These are phyloP conservation scores for Meloe dianella DNA, from an alignment of 2,888 invertebrate genomes.

Conservation along the genomic window DNA sequence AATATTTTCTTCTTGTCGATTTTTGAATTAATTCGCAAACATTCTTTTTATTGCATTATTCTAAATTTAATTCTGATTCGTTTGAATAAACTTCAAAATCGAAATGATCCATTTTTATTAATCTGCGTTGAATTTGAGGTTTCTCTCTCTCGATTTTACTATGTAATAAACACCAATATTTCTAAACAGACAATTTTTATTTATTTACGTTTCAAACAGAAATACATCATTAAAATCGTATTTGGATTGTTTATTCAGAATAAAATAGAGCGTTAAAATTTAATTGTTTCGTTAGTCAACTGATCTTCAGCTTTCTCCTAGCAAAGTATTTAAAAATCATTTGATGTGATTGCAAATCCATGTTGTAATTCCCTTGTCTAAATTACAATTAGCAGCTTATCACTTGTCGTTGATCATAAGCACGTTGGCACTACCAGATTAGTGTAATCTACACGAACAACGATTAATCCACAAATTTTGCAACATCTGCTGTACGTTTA, in stretches of 20 bases:
- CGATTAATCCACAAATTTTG: slow-evolving; percentile 35
- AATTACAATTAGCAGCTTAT: neutral
- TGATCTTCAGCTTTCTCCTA: neutral
- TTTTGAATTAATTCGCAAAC: neutral
- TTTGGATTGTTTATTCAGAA: neutral
- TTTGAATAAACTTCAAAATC: neutral
- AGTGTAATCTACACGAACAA: slow-evolving; percentile 38
- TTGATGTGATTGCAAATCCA: too few species aligned
- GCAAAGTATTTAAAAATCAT: neutral
- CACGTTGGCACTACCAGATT: slow-evolving; percentile 26
- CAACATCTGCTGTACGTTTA: slow-evolving; percentile 28
- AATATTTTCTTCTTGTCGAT: neutral
- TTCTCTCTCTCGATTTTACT: neutral
- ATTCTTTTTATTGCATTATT: too few species aligned
- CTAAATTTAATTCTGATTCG: neutral
- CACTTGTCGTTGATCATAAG: neutral
- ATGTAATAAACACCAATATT: neutral
- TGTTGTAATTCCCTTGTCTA: neutral
- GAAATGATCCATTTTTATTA: neutral
- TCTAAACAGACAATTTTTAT: neutral
- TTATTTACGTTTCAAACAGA: neutral
- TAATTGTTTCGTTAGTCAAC: neutral
- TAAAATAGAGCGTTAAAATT: neutral
- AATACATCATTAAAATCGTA: neutral
- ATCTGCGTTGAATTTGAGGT: neutral